phyloP scores from a whole-genome alignment of 2,888 invertebrate species.

The Thera obeliscata region DNA sequence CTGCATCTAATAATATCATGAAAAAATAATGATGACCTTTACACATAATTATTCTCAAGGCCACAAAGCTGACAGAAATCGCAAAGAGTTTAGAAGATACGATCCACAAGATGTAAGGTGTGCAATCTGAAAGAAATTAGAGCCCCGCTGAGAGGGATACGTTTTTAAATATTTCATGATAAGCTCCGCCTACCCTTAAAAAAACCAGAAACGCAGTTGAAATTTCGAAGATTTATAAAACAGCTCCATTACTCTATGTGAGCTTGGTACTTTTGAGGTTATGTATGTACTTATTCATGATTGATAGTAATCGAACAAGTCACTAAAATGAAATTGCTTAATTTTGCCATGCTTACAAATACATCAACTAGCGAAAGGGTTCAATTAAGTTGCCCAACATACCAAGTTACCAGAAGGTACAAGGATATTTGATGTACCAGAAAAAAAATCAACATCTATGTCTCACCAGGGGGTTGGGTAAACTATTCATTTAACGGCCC shows the following conservation, averaged over 20 bases:
- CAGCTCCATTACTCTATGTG: slow-evolving; percentile 4
- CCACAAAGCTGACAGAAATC: slow-evolving; percentile 9
- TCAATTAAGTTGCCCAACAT: neutral
- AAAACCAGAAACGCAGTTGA: neutral
- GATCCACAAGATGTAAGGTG: neutral
- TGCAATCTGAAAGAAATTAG: neutral
- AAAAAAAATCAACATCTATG: too few species aligned
- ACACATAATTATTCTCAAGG: too few species aligned
- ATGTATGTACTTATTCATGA: slow-evolving; percentile 1
- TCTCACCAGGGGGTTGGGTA: neutral
- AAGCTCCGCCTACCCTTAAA: neutral
- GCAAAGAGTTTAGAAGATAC: neutral
- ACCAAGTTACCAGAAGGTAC: slow-evolving; percentile 7
- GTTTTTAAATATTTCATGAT: too few species aligned
- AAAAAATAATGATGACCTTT: too few species aligned
- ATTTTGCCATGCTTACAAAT: neutral
- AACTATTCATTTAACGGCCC: neutral
- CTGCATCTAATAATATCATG: too few species aligned
- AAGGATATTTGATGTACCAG: neutral
- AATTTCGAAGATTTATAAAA: neutral
- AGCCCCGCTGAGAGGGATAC: neutral
- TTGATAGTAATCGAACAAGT: neutral
- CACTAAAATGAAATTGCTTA: neutral
- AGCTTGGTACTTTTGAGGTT: slow-evolving; percentile 11
- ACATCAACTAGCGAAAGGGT: neutral